Base-by-base conservation (phyloP, 2,888 invertebrate species). In the Scrobipalpa costella region DNA sequence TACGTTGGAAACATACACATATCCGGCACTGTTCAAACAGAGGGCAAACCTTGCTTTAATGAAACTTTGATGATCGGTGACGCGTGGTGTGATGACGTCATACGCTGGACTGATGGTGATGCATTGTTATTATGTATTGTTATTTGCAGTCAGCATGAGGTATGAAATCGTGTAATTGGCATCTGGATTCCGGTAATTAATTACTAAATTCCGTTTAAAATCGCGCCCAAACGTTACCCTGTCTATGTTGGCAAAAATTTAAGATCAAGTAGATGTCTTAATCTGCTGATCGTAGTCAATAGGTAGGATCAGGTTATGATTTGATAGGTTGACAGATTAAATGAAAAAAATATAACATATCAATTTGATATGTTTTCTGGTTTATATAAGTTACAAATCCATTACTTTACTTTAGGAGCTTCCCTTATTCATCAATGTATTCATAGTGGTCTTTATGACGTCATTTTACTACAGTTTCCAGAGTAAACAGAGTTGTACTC, bases 401-500 rank as follows among this genome's bases (percentile, higher is more conserved):
- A n/a, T n/a, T n/a, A n/a, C n/a, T n/a, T n/a, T n/a, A n/a, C n/a
- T n/a, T n/a, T n/a, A n/a, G n/a, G n/a, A n/a, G n/a, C n/a, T n/a
- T n/a, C n/a, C n/a, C n/a, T n/a, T n/a, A n/a, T n/a, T n/a, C n/a
- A 40, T 40, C 40, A 40, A 40, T 40, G 6, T 13, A 9, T 34
- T n/a, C 6, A 15, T 27, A 55, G 11, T n/a, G 33, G 7, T n/a
- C 27, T 55, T 55, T n/a, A 55, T 33, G 55, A 55, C 33, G 33
- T 55, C 27, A 55, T n/a, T 27, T 55, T 55, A 33, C 33, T 55
- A 55, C n/a, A 33, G 55, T 55, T 27, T 27, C 40, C 38, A 62
- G 70, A 73, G 73, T 71, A 73, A 77, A 71, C 60, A 60, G 19
- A 49, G 60, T 60, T 33, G 47, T 58, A 58, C 40, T 8, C 47